Evolutionary conservation across 2,888 invertebrate species (phyloP), one percentile per base, ranked within the genome.

Genomic region (Pocota personata): DNA sequence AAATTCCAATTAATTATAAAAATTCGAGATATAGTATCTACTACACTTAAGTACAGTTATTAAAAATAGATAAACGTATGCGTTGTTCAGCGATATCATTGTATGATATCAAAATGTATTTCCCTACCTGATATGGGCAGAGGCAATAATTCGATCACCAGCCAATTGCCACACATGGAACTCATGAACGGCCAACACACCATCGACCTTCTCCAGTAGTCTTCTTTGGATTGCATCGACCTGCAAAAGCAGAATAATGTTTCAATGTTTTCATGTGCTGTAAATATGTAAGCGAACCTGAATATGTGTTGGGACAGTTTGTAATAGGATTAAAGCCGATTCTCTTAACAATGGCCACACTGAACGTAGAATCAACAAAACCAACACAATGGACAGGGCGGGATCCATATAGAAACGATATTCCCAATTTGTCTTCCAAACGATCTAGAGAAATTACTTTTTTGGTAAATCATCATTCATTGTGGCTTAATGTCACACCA

Each of bases 81-180:
- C 8, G n/a, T 19, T 48, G 4, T 21, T 19, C n/a, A 24, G 7
- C 6, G 21, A 32, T n/a, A 57, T 57, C 16, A 32, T 30, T 16
- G 2, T 37, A 35, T 37, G 10, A 32, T 35, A 52, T 37, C 12
- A 3, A 19, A 24, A 24, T 32, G 12, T 46, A 19, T 16, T 21
- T 57, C 8, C 46, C 8, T 52, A 96, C 96, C 97, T 95, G 90
- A 99, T 98, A 91, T 99, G 99, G 4, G 98, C 98, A 12, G 98
- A 98, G 66, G 99, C 99, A 88, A 99, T 98, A 88, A 99, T 98
- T 88, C 98, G 95, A 92, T 98, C 98, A 0, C 98, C 98, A 40
- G 98, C 98, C 89, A 99, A 93, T 93, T 99, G 99, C 99, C 99
- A 99, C 8, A 99, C 97, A 92, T 99, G 99, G 91, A 99, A 98